phyloP scores from a whole-genome alignment of 2,797 vertebrate genomes.

The Leontopithecus rosalia region DNA sequence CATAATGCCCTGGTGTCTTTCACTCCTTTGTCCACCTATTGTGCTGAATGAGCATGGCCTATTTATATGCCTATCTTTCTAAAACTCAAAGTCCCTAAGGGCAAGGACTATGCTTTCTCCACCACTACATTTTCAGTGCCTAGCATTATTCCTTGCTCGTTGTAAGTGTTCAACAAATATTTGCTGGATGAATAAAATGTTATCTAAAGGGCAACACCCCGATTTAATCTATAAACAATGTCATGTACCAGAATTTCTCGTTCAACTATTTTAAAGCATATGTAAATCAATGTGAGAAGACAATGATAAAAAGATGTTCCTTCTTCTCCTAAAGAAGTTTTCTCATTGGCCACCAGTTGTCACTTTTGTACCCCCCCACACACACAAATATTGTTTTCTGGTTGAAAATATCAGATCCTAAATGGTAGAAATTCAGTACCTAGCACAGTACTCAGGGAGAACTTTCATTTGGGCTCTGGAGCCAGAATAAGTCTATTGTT shows the following conservation, averaged over 20 bases:
- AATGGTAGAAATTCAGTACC: constrained; percentile 35
- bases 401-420: background rate
- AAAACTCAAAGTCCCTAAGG: background rate
- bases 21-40: background rate
- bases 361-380: constrained; percentile 69
- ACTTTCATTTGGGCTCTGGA: background rate
- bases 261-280: constrained; percentile 9
- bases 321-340: constrained; percentile 38
- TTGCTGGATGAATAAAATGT: background rate
- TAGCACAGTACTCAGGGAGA: background rate
- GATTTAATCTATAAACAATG: constrained; percentile 40
- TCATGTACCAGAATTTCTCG: background rate
- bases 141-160: background rate
- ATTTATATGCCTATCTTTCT: background rate
- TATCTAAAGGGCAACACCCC: background rate
- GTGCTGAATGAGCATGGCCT: background rate
- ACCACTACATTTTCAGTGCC: background rate
- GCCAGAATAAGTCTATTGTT: background rate
- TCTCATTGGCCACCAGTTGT: constrained; percentile 70
- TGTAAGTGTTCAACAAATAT: background rate
- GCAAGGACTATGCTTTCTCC: background rate
- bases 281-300: constrained; percentile 22
- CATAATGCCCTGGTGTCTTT: background rate
- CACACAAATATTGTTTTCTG: background rate
- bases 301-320: background rate